Conservation (phyloP, 2,888 invertebrate species). For the Amiota communis region DNA sequence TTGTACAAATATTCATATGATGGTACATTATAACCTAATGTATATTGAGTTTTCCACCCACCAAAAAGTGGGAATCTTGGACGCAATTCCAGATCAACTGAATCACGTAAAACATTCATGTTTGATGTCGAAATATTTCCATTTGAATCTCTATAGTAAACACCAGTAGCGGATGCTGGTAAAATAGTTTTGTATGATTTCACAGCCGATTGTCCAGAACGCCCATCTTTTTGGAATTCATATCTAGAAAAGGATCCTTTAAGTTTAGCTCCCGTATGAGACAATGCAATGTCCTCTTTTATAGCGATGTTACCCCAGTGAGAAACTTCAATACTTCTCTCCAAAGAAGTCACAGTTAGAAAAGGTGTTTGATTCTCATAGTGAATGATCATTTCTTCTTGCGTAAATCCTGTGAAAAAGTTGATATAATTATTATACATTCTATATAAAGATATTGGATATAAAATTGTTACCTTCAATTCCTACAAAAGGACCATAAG, state of each 20-base stretch:
- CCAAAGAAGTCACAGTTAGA: slow-evolving; percentile 90
- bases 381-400: slow-evolving; percentile 85
- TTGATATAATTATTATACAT: no score
- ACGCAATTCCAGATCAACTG: slow-evolving; percentile 95
- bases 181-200: slow-evolving; percentile 91
- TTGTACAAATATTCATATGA: slow-evolving; percentile 95
- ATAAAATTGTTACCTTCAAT: slow-evolving; percentile 72
- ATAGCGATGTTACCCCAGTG: slow-evolving; percentile 99
- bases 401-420: slow-evolving; percentile 72
- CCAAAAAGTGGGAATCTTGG: slow-evolving; percentile 98
- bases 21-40: slow-evolving; percentile 96
- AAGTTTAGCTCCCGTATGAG: slow-evolving; percentile 93
- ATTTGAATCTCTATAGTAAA: slow-evolving; percentile 97
- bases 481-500: slow-evolving; percentile 91
- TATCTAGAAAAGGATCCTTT: slow-evolving; percentile 97
- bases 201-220: slow-evolving; percentile 90
- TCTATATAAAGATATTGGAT: no score
- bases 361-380: slow-evolving; percentile 98
- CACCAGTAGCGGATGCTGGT: slow-evolving; percentile 92
- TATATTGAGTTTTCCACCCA: slow-evolving; percentile 98
- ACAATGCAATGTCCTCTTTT: slow-evolving; percentile 93
- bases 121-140: slow-evolving; percentile 99
- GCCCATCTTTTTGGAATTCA: slow-evolving; percentile 95
- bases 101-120: slow-evolving; percentile 89
- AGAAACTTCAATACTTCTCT: slow-evolving; percentile 93